These are phyloP conservation scores for Goniozus legneri DNA, from an alignment of 1,140 invertebrate species.

Conservation along the genomic window DNA sequence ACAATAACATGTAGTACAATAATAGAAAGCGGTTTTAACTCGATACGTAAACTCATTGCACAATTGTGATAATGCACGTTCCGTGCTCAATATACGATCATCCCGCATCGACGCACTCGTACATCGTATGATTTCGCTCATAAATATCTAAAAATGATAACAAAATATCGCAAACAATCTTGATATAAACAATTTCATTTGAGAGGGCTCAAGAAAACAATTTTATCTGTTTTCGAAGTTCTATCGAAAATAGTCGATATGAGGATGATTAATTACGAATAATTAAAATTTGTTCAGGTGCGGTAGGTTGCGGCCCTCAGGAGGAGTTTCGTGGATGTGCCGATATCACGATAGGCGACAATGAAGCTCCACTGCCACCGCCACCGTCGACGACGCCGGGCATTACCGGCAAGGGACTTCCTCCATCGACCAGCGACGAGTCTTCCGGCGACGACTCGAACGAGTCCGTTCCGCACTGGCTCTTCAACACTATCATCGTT, in stretches of 20 bases:
- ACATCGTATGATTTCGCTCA: too few species aligned
- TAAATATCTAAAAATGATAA: too few species aligned
- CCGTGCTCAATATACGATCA: too few species aligned
- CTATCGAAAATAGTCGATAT: background rate
- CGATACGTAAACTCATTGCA: too few species aligned
- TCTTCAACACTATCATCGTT: constrained; percentile 46
- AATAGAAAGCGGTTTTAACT: too few species aligned
- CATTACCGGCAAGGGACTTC: constrained; percentile 16
- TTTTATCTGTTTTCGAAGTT: background rate
- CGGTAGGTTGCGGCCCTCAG: constrained; percentile 79
- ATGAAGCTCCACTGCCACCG: constrained; percentile 32
- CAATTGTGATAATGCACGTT: too few species aligned
- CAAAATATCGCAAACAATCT: too few species aligned
- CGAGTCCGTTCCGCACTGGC: constrained; percentile 31
- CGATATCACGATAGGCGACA: constrained; percentile 70
- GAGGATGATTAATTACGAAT: background rate
- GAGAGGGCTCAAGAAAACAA: background rate
- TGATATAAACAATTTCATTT: background rate
- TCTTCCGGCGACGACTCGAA: too few species aligned
- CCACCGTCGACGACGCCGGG: constrained; percentile 23
- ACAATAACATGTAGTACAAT: too few species aligned
- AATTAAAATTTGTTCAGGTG: constrained; percentile 53
- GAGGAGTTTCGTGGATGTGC: constrained; percentile 85
- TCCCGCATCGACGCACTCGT: too few species aligned
- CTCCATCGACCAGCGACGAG: constrained; percentile 8